Conservation (phyloP, 1,140 invertebrate genomes). For the Pseudomyrmex cubaensis region DNA sequence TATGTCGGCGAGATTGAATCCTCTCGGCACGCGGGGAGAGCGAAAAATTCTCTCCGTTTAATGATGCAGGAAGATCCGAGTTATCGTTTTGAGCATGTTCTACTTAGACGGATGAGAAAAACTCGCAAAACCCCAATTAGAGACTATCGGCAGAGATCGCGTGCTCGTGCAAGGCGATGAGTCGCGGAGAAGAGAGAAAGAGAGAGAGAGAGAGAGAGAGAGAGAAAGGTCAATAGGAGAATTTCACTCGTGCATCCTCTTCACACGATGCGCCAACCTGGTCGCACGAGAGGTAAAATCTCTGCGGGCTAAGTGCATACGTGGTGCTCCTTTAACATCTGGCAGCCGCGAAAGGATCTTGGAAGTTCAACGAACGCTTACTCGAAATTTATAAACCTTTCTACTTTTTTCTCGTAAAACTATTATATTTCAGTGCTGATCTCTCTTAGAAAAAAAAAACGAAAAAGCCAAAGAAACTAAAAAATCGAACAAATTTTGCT, state of each 20-base stretch:
- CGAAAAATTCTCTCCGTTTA: constrained; percentile 49
- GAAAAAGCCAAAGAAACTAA: background rate
- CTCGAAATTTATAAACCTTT: background rate
- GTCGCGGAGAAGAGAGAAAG: constrained; percentile 46
- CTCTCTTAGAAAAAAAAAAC: background rate
- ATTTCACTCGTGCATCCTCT: constrained; percentile 83
- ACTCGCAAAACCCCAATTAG: constrained; percentile 69
- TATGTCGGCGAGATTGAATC: constrained; percentile 12
- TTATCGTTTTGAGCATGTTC: constrained; percentile 66
- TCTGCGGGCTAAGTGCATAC: constrained; percentile 11
- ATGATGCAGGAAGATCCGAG: constrained; percentile 61
- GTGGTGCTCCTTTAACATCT: constrained; percentile 22
- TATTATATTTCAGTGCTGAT: background rate
- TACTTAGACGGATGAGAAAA: constrained; percentile 61
- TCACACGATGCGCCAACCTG: constrained; percentile 72
- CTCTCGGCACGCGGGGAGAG: constrained; percentile 10
- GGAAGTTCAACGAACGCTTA: background rate
- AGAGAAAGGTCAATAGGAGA: constrained; percentile 82
- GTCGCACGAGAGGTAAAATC: constrained; percentile 50
- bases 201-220: constrained; percentile 52
- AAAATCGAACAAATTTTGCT: background rate
- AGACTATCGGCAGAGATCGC: constrained; percentile 71
- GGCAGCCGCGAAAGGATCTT: constrained; percentile 31
- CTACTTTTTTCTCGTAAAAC: background rate
- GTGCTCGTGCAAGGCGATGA: constrained; percentile 68